Evolutionary conservation across 2,113 vertebrate species (phyloP).

Genomic region (Smithornis capensis): DNA sequence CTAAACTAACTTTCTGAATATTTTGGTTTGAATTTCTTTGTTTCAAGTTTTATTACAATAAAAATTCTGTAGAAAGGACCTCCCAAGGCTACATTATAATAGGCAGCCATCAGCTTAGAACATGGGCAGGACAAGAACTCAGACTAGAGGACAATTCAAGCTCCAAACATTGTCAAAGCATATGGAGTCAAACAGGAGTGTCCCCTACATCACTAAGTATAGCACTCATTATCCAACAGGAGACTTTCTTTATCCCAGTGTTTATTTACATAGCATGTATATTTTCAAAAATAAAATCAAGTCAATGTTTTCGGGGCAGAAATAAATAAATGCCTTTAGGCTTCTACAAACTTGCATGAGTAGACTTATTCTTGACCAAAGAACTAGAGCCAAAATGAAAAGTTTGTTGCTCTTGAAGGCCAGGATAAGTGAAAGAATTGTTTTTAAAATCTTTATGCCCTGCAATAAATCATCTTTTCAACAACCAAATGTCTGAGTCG

Average conservation of each 20-base stretch:
- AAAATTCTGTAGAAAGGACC: not conserved
- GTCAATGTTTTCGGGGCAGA: slow-evolving; percentile 1
- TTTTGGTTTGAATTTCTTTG: not conserved
- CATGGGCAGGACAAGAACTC: not conserved
- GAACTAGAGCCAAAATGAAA: slow-evolving; percentile 35
- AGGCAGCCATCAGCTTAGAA: not conserved
- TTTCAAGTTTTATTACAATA: not conserved
- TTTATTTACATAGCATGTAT: not conserved
- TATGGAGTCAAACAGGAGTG: not conserved
- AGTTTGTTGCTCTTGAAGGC: slow-evolving; percentile 61
- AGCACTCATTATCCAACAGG: not conserved
- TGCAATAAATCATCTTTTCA: slow-evolving; percentile 72
- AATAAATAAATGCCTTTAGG: slow-evolving; percentile 30
- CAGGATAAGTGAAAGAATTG: slow-evolving; percentile 56
- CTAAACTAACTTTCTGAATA: not conserved
- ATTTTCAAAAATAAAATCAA: not conserved
- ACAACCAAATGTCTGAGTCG: slow-evolving; percentile 53
- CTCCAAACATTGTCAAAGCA: not conserved
- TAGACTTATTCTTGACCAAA: slow-evolving; percentile 43
- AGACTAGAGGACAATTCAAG: not conserved
- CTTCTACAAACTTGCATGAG: slow-evolving; percentile 22
- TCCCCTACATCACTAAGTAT: not conserved
- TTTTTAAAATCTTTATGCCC: slow-evolving; percentile 64
- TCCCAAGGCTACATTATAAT: not conserved
- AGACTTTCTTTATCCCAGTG: not conserved